Evolutionary conservation across 2,797 vertebrate species (phyloP).

Genomic region (Tiaroga cobitis): DNA sequence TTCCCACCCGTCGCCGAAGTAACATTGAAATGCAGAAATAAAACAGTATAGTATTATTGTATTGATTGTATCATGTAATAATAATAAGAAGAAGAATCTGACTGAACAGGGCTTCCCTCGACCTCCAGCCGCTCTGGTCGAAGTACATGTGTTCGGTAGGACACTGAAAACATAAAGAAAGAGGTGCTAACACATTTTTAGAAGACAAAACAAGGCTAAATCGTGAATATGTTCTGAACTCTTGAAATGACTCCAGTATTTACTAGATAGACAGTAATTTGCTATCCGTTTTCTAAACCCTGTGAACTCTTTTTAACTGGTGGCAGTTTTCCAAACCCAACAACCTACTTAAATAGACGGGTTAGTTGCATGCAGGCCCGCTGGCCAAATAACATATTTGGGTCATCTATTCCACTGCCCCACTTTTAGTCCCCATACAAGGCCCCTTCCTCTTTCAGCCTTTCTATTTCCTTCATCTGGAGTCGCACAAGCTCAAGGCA

Average conservation of each 20-base stretch:
- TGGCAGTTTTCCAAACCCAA: conserved; percentile 57
- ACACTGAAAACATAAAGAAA: neutral
- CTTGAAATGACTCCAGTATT: conserved; percentile 14
- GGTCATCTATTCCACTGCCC: conserved; percentile 56
- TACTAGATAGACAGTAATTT: conserved; percentile 38
- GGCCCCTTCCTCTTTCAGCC: conserved; percentile 69
- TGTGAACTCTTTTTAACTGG: conserved; percentile 31
- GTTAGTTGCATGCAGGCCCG: conserved; percentile 53
- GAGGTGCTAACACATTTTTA: neutral
- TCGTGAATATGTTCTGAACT: neutral
- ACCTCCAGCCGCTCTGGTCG: neutral
- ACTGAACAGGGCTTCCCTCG: neutral
- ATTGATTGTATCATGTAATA: neutral
- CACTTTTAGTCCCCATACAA: conserved; percentile 60
- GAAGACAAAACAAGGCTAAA: neutral
- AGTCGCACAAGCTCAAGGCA: conserved; percentile 59
- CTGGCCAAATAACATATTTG: conserved; percentile 45
- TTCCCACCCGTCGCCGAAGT: neutral
- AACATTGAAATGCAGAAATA: neutral
- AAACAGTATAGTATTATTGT: neutral
- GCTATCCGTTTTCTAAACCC: conserved; percentile 39
- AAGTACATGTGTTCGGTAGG: neutral
- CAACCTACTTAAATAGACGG: conserved; percentile 62
- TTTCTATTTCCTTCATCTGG: conserved; percentile 71
- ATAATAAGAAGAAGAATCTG: neutral